These are phyloP conservation scores for Catamblyrhynchus diadema DNA, from an alignment of 2,797 vertebrate genomes.

Conservation along the genomic window DNA sequence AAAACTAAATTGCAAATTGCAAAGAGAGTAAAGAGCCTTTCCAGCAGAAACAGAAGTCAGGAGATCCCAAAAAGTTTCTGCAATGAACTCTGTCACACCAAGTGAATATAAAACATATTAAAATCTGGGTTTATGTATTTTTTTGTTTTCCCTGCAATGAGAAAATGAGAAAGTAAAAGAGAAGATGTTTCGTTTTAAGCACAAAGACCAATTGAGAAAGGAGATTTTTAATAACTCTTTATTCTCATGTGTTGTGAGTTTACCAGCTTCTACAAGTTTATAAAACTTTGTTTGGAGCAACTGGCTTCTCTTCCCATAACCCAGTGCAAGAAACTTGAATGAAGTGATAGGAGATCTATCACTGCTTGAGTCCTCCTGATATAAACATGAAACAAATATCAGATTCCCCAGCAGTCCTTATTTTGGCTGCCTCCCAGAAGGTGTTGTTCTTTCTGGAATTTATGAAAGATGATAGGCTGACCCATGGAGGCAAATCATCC, in stretches of 20 bases:
- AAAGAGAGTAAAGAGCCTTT: background rate
- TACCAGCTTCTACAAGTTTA: background rate
- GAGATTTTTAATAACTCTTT: background rate
- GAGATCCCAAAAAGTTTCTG: background rate
- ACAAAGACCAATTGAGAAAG: background rate
- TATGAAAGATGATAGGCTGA: slow-evolving; percentile 14
- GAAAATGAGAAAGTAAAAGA: background rate
- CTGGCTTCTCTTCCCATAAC: background rate
- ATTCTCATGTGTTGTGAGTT: background rate
- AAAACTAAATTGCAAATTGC: background rate
- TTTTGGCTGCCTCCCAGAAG: slow-evolving; percentile 36
- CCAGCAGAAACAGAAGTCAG: background rate
- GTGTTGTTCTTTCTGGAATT: background rate
- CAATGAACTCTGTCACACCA: background rate
- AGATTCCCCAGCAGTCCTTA: slow-evolving; percentile 8
- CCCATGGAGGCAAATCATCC: background rate
- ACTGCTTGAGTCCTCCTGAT: background rate
- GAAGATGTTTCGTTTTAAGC: background rate
- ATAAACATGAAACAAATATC: slow-evolving; percentile 6
- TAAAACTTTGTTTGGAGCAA: background rate
- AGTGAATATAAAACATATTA: background rate
- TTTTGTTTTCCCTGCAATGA: background rate
- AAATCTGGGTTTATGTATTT: background rate
- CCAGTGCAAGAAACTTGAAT: background rate
- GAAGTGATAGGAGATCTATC: background rate